These are phyloP conservation scores for Tetragnatha versicolor DNA, from an alignment of 1,140 invertebrate species.

Conservation along the genomic window DNA sequence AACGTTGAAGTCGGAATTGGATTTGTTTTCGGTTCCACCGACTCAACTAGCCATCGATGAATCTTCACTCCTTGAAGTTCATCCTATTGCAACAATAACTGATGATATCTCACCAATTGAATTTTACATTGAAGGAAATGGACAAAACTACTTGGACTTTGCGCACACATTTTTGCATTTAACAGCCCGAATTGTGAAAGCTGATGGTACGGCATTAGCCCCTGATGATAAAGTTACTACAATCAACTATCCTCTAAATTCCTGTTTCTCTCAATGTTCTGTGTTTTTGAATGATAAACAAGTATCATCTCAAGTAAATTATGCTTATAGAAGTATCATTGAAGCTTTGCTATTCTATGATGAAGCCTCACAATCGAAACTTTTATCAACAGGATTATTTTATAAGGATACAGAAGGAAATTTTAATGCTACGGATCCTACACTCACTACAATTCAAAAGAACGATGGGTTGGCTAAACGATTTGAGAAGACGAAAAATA, in stretches of 20 bases:
- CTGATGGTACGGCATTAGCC: not conserved
- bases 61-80: not conserved
- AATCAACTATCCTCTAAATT: slow-evolving; percentile 26
- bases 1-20: not conserved
- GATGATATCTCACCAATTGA: not conserved
- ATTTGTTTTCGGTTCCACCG: not conserved
- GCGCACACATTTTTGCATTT: slow-evolving; percentile 2
- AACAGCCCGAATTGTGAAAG: slow-evolving; percentile 5
- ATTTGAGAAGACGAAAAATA: not conserved
- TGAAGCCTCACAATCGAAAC: not conserved
- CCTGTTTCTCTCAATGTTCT: slow-evolving; percentile 1
- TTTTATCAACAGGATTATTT: not conserved
- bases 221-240: not conserved
- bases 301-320: slow-evolving; percentile 7
- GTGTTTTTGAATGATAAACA: slow-evolving; percentile 20
- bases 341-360: slow-evolving; percentile 4
- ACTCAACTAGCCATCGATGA: not conserved
- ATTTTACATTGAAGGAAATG: slow-evolving; percentile 9
- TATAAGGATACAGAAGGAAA: not conserved
- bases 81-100: not conserved
- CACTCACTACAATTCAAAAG: not conserved
- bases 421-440: not conserved
- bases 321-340: not conserved
- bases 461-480: not conserved
- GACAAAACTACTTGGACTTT: slow-evolving; percentile 22